Conservation (phyloP, 2,888 invertebrate genomes). For the Lasioglossum marginatum region DNA sequence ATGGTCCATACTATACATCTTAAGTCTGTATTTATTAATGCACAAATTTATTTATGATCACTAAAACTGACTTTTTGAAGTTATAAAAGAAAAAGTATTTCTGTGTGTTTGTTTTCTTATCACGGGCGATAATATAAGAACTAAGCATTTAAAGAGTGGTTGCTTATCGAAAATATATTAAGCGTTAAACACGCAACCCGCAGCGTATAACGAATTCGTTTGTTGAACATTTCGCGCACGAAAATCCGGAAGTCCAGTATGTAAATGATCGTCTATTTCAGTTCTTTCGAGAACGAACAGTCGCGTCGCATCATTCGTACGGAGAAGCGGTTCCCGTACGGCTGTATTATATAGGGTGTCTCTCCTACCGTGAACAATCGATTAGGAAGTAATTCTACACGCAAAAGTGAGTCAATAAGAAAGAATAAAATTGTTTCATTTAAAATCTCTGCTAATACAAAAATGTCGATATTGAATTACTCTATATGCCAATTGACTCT, state of each 20-base stretch:
- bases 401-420: too few species aligned
- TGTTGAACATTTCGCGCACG: not conserved
- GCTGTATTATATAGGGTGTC: not conserved
- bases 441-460: constrained; percentile 7
- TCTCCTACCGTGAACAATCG: too few species aligned
- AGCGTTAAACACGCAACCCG: not conserved
- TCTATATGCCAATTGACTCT: constrained; percentile 33
- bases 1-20: too few species aligned
- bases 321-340: not conserved
- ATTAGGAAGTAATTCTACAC: too few species aligned
- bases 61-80: too few species aligned
- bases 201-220: not conserved
- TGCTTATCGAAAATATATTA: not conserved
- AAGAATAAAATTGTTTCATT: too few species aligned
- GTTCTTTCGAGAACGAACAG: not conserved
- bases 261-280: constrained; percentile 1
- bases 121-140: not conserved
- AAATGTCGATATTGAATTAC: constrained; percentile 11
- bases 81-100: not conserved
- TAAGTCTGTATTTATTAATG: too few species aligned
- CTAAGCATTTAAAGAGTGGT: not conserved
- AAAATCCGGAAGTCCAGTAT: not conserved
- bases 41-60: too few species aligned
- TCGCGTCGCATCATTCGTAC: not conserved
- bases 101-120: not conserved